Evolutionary conservation across 2,797 vertebrate genomes (phyloP), one percentile per base, ranked within the genome.

Genomic region (Rhinella marina): DNA sequence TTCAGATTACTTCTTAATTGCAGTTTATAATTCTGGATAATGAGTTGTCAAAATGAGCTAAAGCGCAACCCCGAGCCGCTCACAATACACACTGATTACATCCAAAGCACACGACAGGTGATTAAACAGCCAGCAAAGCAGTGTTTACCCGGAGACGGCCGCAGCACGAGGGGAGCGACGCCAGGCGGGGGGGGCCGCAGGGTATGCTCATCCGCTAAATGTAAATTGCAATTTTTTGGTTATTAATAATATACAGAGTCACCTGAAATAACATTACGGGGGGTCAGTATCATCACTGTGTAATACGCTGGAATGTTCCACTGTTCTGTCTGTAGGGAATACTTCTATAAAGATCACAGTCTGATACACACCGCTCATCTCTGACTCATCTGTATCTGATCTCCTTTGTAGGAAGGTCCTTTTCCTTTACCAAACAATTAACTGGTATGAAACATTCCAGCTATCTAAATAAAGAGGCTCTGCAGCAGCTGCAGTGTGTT

Each of bases 11-110:
- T 57, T 78, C 77, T 68, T 82, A 89, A 89, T 89, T 86, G 64
- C 80, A 68, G 84, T 86, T 82, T 89, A 86, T 83, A 76, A 68
- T 85, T 89, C 27, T 70, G 17, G 2, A 75, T 86, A 85, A 89
- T 80, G 70, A 86, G 84, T 25, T 50, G 79, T 82, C 84, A 88
- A 57, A 64, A 70, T 75, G 72, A 79, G 76, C 52, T 61, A 83
- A 79, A 75, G 56, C 32, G 12, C 83, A 27, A 73, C 56, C 81
- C 48, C 56, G 10, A 62, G 82, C 50, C 32, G 11, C 66, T 9
- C 25, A 78, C 78, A 84, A 88, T 78, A 21, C n/a, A 2, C 14
- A 29, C 79, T 89, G 84, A 89, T 89, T 89, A n/a, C 72, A 82
- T 29, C 52, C 27, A 54, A 41, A 41, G 19, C 32, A 25, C 19